phyloP scores from a whole-genome alignment of 2,888 invertebrate genomes.

The Cactoblastis cactorum region DNA sequence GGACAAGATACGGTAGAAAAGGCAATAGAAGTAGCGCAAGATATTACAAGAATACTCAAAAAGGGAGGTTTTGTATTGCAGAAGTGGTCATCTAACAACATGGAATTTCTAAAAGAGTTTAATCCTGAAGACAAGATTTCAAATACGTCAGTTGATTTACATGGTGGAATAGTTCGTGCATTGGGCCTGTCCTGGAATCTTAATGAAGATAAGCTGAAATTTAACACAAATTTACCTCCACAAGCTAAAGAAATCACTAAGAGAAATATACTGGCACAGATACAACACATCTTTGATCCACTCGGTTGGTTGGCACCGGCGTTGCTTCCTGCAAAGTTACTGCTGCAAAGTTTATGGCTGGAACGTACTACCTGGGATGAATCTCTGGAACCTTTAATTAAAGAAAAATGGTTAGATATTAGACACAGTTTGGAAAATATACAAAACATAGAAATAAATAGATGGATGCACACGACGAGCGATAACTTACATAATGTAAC shows the following conservation, averaged over 20 bases:
- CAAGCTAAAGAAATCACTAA: conserved; percentile 24
- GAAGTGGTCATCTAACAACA: conserved; percentile 25
- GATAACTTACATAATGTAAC: neutral
- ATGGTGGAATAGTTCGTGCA: neutral
- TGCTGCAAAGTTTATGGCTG: conserved; percentile 27
- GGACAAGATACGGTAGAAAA: conserved; percentile 16
- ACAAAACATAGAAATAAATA: neutral
- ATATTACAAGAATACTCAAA: conserved; percentile 11
- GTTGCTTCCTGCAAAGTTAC: conserved; percentile 23
- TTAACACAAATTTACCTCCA: conserved; percentile 15
- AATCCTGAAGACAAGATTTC: conserved; percentile 1
- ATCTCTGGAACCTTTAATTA: neutral
- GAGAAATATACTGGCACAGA: conserved; percentile 23
- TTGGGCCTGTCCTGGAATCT: conserved; percentile 18
- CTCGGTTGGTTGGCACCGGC: conserved; percentile 23
- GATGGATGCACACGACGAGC: neutral
- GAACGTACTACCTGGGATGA: conserved; percentile 15
- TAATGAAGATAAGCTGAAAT: conserved; percentile 21
- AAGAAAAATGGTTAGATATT: conserved; percentile 12
- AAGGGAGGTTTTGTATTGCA: conserved; percentile 22
- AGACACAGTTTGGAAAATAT: conserved; percentile 1
- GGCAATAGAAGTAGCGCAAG: conserved; percentile 15
- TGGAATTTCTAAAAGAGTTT: conserved; percentile 16
- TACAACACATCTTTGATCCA: conserved; percentile 25
- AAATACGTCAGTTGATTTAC: neutral